A percentile compares a stretch with the other conserved stretches of the same genome.
Conservation (phyloP, 2,113 vertebrate species). For the Coptodon rendalli region DNA sequence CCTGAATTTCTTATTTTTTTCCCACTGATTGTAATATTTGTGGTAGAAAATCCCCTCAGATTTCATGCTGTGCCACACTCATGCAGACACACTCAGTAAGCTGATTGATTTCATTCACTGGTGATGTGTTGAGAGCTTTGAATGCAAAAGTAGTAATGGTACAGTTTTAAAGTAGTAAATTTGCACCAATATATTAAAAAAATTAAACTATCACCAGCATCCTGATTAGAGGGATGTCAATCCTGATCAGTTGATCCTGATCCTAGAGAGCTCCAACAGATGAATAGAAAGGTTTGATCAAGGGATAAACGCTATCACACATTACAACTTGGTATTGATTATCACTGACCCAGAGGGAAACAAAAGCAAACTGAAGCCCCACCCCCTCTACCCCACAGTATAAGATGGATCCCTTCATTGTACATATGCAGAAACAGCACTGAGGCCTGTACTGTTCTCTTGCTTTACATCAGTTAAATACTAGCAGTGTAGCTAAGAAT, state of each 20-base stretch:
- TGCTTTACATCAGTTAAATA: neutral
- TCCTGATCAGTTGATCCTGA: neutral
- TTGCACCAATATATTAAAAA: neutral
- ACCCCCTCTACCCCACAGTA: fast-evolving
- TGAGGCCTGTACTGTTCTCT: neutral
- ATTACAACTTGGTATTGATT: neutral
- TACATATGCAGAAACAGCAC: neutral
- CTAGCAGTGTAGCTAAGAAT: neutral
- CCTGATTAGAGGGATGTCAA: neutral
- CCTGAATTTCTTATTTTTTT: neutral
- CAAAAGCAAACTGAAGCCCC: neutral
- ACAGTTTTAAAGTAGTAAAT: neutral
- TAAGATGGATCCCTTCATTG: neutral
- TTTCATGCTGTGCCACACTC: neutral
- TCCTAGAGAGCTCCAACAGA: neutral
- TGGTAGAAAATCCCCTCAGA: neutral
- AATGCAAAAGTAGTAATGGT: neutral
- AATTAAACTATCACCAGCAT: neutral
- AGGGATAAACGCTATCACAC: neutral
- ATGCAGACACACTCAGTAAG: neutral
- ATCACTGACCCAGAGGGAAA: neutral
- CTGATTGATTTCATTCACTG: neutral
- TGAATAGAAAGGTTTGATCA: neutral
- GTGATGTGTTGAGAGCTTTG: neutral
- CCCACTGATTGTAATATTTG: slow-evolving; percentile 16